Conservation (phyloP, 2,797 vertebrate genomes). For the Catharus ustulatus region DNA sequence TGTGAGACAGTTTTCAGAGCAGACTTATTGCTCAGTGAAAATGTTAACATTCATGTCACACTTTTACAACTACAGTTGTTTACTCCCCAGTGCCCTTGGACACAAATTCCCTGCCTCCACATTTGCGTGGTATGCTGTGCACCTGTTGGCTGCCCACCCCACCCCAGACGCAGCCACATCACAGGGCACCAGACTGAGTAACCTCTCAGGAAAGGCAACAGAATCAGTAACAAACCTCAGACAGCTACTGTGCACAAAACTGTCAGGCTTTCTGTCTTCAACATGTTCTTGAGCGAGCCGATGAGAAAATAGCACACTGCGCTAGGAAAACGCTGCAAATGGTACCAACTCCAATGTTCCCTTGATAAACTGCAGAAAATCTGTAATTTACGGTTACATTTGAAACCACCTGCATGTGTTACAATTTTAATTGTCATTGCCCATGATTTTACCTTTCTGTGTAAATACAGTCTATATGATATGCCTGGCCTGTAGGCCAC, state of each 20-base stretch:
- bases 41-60: background rate
- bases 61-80: background rate
- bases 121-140: background rate
- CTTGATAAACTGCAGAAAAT: background rate
- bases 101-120: slow-evolving; percentile 20
- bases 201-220: background rate
- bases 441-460: background rate
- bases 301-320: background rate
- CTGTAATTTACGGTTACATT: background rate
- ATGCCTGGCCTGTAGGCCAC: background rate
- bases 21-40: background rate
- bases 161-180: slow-evolving; percentile 14
- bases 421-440: background rate
- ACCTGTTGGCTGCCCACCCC: slow-evolving; percentile 41
- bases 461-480: background rate
- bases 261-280: background rate
- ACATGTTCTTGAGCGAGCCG: background rate
- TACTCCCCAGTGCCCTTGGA: slow-evolving; percentile 40
- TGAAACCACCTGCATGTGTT: background rate
- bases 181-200: background rate
- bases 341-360: background rate
- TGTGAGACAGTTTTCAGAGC: background rate
- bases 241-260: background rate
- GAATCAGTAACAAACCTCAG: background rate
- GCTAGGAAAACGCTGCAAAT: background rate